Base-by-base conservation (phyloP, 2,888 invertebrate genomes). In the Ceratothoa steindachneri region DNA sequence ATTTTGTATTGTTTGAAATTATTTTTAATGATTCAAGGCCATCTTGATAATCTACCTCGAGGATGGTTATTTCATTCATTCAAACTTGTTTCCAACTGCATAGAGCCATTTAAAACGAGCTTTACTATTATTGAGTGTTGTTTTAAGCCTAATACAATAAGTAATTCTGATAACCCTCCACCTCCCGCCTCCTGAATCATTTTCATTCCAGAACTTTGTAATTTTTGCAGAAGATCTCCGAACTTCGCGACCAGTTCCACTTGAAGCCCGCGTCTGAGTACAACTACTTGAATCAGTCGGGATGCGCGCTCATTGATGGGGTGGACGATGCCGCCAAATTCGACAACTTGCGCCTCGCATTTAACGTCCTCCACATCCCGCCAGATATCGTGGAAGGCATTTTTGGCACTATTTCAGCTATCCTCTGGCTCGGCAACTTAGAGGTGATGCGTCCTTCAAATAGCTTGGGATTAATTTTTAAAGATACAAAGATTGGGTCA, bases 401-500 rank as follows among this genome's bases (percentile, higher is more conserved):
- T 80, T 94, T 94, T 83, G 90, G 92, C 83, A 93, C 93, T 5
- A 85, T 95, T 29, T 91, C 93, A 15, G 93, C 95, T 0, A 93
- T 95, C 80, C 85, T 95, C 71, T 95, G 95, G 95, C 87, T 95
- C 41, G 95, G 95, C 30, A 95, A 88, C 81, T 95, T 95, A 83
- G 89, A 90, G 86, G 89, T 89, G 81, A 81, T 77, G 24, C 27
- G 19, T 12, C 12, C 1, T 19, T 66, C 7, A n/a, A 3, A 19
- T 68, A n/a, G 24, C 28, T 68, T 22, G 15, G n/a, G n/a, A n/a
- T n/a, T n/a, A n/a, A n/a, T n/a, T n/a, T n/a, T n/a, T n/a, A n/a
- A n/a, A n/a, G n/a, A n/a, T n/a, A n/a, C n/a, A n/a, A n/a, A n/a
- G n/a, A n/a, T n/a, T n/a, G n/a, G n/a, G n/a, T n/a, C n/a, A n/a